phyloP scores from a whole-genome alignment of 2,113 vertebrate genomes.

The Prunella fulvescens region DNA sequence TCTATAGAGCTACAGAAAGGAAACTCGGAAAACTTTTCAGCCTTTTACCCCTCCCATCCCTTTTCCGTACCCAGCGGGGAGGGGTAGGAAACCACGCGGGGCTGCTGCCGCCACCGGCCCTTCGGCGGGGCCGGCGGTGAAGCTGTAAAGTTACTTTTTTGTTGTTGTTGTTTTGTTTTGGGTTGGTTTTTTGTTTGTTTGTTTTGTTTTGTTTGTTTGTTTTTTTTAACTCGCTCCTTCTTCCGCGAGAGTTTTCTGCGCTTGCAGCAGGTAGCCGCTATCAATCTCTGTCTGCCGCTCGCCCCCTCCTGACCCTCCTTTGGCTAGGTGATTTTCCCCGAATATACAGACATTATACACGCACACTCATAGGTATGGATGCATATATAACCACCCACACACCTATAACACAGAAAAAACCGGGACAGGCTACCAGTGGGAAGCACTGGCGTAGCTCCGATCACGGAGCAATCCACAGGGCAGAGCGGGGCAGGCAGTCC shows the following conservation, averaged over 20 bases:
- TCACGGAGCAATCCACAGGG: neutral
- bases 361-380: neutral
- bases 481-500: neutral
- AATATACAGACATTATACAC: neutral
- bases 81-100: neutral
- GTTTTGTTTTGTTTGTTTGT: neutral
- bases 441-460: neutral
- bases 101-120: neutral
- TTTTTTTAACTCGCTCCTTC: neutral
- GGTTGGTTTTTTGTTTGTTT: neutral
- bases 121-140: neutral
- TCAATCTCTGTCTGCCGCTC: constrained; percentile 4
- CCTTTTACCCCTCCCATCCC: neutral
- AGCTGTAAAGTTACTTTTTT: neutral
- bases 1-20: neutral
- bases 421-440: neutral
- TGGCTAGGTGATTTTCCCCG: neutral
- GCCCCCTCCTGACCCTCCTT: constrained; percentile 34
- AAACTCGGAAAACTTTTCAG: constrained; percentile 13
- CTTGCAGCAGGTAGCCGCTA: neutral
- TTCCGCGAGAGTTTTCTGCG: neutral
- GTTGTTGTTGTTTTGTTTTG: neutral
- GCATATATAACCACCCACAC: neutral
- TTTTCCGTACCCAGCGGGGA: neutral
- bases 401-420: neutral